Evolutionary conservation across 2,797 vertebrate genomes (phyloP).

Genomic region (Rhabdophis nuchalis): DNA sequence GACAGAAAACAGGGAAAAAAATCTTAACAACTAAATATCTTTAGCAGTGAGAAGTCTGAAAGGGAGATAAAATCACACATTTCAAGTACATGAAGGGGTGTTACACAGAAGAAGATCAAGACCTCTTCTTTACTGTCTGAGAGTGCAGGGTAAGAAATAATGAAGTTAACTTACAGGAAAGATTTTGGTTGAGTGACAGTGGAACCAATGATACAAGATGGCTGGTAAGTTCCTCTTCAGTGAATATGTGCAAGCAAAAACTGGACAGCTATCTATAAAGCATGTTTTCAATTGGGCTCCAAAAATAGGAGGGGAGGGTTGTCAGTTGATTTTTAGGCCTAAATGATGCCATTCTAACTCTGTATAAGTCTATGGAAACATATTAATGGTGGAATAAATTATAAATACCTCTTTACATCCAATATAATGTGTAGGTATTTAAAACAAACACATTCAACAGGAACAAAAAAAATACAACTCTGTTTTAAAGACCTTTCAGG

Average conservation of each 20-base stretch:
- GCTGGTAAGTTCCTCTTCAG: neutral
- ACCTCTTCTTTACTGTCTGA: neutral
- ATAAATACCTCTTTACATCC: neutral
- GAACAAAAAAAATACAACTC: neutral
- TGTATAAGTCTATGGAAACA: neutral
- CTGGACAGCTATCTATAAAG: neutral
- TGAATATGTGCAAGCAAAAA: neutral
- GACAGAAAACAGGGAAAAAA: neutral
- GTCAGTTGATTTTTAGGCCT: neutral
- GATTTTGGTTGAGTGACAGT: neutral
- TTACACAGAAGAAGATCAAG: neutral
- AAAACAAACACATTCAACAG: neutral
- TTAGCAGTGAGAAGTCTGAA: neutral
- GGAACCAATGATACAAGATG: neutral
- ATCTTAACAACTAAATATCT: neutral
- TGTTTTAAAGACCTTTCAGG: slow-evolving; percentile 2
- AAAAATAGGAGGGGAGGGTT: neutral
- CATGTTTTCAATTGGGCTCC: neutral
- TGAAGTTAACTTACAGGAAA: neutral
- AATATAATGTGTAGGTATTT: neutral
- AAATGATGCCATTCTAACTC: neutral
- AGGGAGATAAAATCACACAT: neutral
- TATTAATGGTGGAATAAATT: neutral
- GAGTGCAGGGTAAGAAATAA: neutral
- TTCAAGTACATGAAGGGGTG: neutral